Evolutionary conservation across 2,113 vertebrate species (phyloP).

Genomic region (Lucifuga dentata): DNA sequence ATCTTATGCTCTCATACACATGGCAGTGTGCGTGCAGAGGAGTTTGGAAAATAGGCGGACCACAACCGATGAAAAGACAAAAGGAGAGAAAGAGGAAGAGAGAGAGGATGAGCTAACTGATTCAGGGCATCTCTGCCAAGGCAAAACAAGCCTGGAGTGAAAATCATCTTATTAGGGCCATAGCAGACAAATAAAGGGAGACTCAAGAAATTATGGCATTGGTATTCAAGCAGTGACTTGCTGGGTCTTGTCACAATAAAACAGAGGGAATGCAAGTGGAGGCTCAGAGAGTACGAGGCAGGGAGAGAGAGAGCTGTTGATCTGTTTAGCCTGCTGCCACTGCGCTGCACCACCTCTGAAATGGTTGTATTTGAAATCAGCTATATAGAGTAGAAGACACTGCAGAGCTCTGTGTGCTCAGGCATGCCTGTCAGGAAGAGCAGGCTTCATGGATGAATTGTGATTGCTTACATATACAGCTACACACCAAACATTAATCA

Average conservation of each 20-base stretch:
- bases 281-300: slow-evolving; percentile 45
- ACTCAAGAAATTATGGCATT: slow-evolving; percentile 74
- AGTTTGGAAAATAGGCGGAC: slow-evolving; percentile 54
- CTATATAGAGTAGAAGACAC: slow-evolving; percentile 71
- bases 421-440: slow-evolving; percentile 69
- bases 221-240: slow-evolving; percentile 76
- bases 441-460: slow-evolving; percentile 70
- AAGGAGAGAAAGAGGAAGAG: slow-evolving; percentile 38
- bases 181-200: slow-evolving; percentile 76
- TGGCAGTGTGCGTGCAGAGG: slow-evolving; percentile 48
- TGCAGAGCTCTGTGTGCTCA: slow-evolving; percentile 48
- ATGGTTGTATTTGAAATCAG: slow-evolving; percentile 75
- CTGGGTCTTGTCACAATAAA: slow-evolving; percentile 76
- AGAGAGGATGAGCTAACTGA: slow-evolving; percentile 62
- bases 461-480: slow-evolving; percentile 79
- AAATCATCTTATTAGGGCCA: slow-evolving; percentile 77
- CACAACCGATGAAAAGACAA: slow-evolving; percentile 66
- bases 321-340: slow-evolving; percentile 72
- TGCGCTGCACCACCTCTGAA: slow-evolving; percentile 61
- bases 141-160: slow-evolving; percentile 73
- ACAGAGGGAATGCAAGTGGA: slow-evolving; percentile 63
- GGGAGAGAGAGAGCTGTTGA: slow-evolving; percentile 51
- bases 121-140: slow-evolving; percentile 69
- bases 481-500: slow-evolving; percentile 79
- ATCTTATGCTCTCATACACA: slow-evolving; percentile 56